These are phyloP conservation scores for Oryzias woworae DNA, from an alignment of 2,113 vertebrate species.

Conservation along the genomic window DNA sequence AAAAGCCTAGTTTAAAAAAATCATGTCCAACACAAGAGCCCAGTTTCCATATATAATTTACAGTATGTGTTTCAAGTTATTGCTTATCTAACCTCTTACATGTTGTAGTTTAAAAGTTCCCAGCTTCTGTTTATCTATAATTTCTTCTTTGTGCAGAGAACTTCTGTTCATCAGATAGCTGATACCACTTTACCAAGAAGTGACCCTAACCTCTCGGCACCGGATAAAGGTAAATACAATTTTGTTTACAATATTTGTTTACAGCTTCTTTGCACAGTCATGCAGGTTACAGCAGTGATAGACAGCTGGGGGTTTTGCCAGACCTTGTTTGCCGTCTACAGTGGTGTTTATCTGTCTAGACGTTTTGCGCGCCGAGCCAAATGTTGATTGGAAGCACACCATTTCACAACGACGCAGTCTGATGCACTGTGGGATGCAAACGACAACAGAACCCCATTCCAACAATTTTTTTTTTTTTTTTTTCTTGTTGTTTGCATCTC, in stretches of 20 bases:
- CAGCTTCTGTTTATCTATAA: no score
- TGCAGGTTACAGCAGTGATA: neutral
- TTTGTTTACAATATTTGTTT: conserved; percentile 1
- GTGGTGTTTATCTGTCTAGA: conserved; percentile 18
- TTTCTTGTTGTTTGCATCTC: neutral
- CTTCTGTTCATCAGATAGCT: conserved; percentile 86
- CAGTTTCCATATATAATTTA: neutral
- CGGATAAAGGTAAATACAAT: conserved; percentile 88
- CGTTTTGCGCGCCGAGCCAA: conserved; percentile 13
- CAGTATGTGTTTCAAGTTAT: neutral
- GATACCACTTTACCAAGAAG: conserved; percentile 89
- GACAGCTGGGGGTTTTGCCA: neutral
- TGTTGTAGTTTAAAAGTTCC: no score
- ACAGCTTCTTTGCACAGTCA: neutral
- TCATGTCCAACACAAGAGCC: neutral
- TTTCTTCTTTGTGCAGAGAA: conserved; percentile 77
- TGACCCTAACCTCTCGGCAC: conserved; percentile 88
- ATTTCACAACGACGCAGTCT: conserved; percentile 20
- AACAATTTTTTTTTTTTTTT: neutral
- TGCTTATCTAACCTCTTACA: neutral
- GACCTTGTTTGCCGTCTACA: neutral
- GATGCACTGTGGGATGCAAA: conserved; percentile 19
- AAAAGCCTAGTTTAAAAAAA: neutral
- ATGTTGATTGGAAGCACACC: conserved; percentile 17
- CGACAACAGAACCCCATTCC: neutral